Conservation (phyloP, 2,888 invertebrate species). For the Euclidia mi region DNA sequence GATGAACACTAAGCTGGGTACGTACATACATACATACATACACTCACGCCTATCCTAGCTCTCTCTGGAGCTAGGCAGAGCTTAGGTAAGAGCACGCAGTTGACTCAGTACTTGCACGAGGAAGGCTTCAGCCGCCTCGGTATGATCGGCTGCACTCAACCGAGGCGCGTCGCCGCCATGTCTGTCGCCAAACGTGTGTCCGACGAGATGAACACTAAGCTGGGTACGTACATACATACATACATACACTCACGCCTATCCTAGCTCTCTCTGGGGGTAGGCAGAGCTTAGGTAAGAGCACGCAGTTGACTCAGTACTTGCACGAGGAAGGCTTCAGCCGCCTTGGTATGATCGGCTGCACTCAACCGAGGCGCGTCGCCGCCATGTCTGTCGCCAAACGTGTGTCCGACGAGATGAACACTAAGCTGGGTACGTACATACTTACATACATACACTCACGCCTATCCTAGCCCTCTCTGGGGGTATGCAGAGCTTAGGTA, state of each 20-base stretch:
- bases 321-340: slow-evolving; percentile 99
- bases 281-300: slow-evolving; percentile 99
- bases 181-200: slow-evolving; percentile 99
- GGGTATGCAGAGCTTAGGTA: slow-evolving; percentile 98
- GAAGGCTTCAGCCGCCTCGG: slow-evolving; percentile 98
- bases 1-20: too few relatives aligned
- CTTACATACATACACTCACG: too few relatives aligned
- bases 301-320: slow-evolving; percentile 98
- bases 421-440: slow-evolving; percentile 93
- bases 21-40: too few relatives aligned
- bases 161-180: slow-evolving; percentile 98
- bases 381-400: slow-evolving; percentile 99
- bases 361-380: slow-evolving; percentile 98
- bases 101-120: slow-evolving; percentile 99
- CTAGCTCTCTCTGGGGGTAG: slow-evolving; percentile 89
- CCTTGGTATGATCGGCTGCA: slow-evolving; percentile 98
- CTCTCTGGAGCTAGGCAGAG: too few relatives aligned
- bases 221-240: too few relatives aligned
- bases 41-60: too few relatives aligned
- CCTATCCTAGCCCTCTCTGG: slow-evolving; percentile 15
- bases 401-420: slow-evolving; percentile 99
- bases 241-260: too few relatives aligned
- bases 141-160: slow-evolving; percentile 99
- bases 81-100: slow-evolving; percentile 99
- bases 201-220: slow-evolving; percentile 97